Evolutionary conservation across 2,797 vertebrate genomes (phyloP).

Genomic region (Ceryle rudis): DNA sequence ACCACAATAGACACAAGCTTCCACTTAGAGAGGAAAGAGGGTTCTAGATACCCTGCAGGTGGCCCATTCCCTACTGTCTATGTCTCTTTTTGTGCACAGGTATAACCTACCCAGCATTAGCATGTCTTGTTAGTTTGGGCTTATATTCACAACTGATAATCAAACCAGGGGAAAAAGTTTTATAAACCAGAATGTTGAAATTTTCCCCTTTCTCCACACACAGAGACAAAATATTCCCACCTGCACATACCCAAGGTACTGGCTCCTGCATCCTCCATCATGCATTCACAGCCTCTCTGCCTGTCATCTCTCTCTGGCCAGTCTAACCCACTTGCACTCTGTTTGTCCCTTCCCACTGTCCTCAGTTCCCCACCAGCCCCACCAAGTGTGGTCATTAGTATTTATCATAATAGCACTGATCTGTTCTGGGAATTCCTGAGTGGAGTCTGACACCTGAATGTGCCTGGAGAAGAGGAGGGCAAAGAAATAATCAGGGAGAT

Average conservation of each 20-base stretch:
- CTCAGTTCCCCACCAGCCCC: not conserved
- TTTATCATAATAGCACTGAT: not conserved
- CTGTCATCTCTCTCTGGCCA: not conserved
- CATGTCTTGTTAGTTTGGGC: not conserved
- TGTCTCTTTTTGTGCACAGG: not conserved
- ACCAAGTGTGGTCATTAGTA: not conserved
- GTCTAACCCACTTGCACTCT: not conserved
- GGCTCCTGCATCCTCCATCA: not conserved
- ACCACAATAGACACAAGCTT: not conserved
- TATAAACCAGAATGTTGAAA: not conserved
- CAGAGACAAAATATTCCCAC: not conserved
- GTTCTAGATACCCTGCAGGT: not conserved
- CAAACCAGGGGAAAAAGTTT: not conserved
- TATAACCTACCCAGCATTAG: not conserved
- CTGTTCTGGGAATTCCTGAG: not conserved
- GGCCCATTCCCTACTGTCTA: not conserved
- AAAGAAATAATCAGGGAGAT: not conserved
- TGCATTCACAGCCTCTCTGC: not conserved
- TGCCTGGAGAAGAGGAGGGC: not conserved
- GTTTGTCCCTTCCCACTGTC: not conserved
- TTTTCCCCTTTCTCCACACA: not conserved
- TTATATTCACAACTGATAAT: not conserved
- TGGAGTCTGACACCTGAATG: not conserved
- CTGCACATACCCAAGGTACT: accelerated
- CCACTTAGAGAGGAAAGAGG: not conserved